phyloP scores from a whole-genome alignment of 2,797 vertebrate genomes.

The Potorous gilbertii region DNA sequence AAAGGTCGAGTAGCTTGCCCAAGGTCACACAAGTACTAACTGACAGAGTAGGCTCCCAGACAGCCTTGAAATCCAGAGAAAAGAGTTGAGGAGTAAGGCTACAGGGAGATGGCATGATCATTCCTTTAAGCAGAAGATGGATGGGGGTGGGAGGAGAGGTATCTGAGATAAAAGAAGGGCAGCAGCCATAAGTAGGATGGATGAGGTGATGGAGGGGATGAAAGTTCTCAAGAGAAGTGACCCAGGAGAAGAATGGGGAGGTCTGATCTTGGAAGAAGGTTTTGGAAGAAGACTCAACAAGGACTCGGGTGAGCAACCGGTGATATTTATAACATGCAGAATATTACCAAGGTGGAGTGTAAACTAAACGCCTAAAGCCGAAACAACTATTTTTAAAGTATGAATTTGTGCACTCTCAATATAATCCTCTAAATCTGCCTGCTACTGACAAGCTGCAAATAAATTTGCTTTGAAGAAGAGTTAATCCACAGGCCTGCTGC shows the following conservation, averaged over 20 bases:
- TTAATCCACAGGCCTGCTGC: slow-evolving; percentile 29
- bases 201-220: not conserved
- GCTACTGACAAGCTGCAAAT: slow-evolving; percentile 53
- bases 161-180: not conserved
- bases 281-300: not conserved
- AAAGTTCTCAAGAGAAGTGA: not conserved
- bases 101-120: not conserved
- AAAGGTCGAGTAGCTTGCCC: not conserved
- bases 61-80: not conserved
- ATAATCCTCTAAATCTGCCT: slow-evolving; percentile 27
- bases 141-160: not conserved
- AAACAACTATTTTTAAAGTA: slow-evolving; percentile 20
- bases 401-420: slow-evolving; percentile 18
- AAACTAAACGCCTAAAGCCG: slow-evolving; percentile 31
- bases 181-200: not conserved
- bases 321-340: not conserved
- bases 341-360: not conserved
- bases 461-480: slow-evolving; percentile 42
- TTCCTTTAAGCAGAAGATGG: not conserved
- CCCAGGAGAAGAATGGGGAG: not conserved
- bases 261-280: not conserved
- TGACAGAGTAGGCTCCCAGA: not conserved
- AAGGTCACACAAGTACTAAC: not conserved
- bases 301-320: not conserved
- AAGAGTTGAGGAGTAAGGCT: not conserved